A percentile compares a stretch with the other conserved stretches of the same genome.
Evolutionary conservation across 2,113 vertebrate species (phyloP).

Genomic region (Halcyon malimbica): DNA sequence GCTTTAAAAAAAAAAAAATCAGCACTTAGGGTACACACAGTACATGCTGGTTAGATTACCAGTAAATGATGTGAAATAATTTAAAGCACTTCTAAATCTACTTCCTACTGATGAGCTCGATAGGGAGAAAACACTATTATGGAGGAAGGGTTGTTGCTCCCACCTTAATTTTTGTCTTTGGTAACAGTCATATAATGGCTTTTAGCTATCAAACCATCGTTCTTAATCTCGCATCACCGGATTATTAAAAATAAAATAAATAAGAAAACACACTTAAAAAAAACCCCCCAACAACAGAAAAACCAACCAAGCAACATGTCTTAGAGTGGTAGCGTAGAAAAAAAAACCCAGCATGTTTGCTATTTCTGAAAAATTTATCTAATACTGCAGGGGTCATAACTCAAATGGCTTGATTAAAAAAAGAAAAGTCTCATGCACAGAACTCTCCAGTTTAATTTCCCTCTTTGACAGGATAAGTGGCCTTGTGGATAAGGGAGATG

Average conservation of each 20-base stretch:
- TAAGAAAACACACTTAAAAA: not conserved
- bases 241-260: not conserved
- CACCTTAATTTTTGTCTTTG: constrained; percentile 25
- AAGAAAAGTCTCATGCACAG: not conserved
- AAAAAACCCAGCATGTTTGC: not conserved
- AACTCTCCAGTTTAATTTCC: constrained; percentile 19
- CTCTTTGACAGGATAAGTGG: constrained; percentile 22
- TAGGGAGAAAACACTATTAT: constrained; percentile 36
- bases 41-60: constrained; percentile 58
- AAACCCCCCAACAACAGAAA: too few relatives aligned
- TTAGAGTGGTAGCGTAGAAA: not conserved
- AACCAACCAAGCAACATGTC: not conserved
- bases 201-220: constrained; percentile 14
- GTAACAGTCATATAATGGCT: constrained; percentile 10
- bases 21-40: constrained; percentile 51
- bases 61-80: constrained; percentile 59
- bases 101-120: constrained; percentile 63
- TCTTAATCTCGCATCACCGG: not conserved
- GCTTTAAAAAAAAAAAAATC: constrained; percentile 31
- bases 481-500: not conserved
- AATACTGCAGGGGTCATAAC: constrained; percentile 1
- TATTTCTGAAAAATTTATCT: constrained; percentile 5
- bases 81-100: constrained; percentile 48
- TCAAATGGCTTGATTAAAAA: constrained; percentile 24
- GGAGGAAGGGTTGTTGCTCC: constrained; percentile 32